Evolutionary conservation across 2,113 vertebrate species (phyloP), one percentile per base, ranked within the genome.

Genomic region (Athene cunicularia): DNA sequence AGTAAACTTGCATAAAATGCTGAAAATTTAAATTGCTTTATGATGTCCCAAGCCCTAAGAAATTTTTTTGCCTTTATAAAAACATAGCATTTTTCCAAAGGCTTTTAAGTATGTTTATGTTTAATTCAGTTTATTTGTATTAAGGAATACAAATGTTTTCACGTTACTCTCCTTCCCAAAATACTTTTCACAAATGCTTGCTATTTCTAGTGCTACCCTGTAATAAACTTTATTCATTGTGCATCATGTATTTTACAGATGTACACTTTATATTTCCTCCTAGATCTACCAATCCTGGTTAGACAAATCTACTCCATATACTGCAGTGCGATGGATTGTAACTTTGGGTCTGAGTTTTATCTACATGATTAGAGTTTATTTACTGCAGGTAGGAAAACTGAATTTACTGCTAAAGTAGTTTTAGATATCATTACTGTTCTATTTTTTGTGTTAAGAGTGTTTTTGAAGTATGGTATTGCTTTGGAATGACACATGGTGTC

Each of bases 361-460:
- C 97, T 99, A 99, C 98, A 99, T 99, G 99, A 98, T 99, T 97
- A 99, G 99, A 98, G 99, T 99, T 96, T 99, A 99, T 98, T 98
- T 99, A 98, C 98, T 99, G 97, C 99, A 99, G 99, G 99, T 99
- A 95, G 73, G 96, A 28, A 7, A 55, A 11, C 39, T 23, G 33
- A 0, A 6, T 21, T n/a, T 70, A n/a, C 14, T 62, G 30, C 41
- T 70, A 5, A 49, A 43, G 9, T 11, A 15, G 18, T 20, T 82
- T 35, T 11, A 73, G 79, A 2, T 77, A 16, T 13, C 45, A 6
- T 30, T 58, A 14, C 8, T 73, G 39, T 53, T 32, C 28, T 49
- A 0, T 3, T 41, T 85, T 53, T 49, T 21, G n/a, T 85, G 5
- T 33, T 79, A 22, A 17, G 33, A 27, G 21, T 10, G 9, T 33